A percentile compares a stretch with the other conserved stretches of the same genome.
These are phyloP conservation scores for Hirudo medicinalis DNA, from an alignment of 1,140 invertebrate species.

Conservation along the genomic window DNA sequence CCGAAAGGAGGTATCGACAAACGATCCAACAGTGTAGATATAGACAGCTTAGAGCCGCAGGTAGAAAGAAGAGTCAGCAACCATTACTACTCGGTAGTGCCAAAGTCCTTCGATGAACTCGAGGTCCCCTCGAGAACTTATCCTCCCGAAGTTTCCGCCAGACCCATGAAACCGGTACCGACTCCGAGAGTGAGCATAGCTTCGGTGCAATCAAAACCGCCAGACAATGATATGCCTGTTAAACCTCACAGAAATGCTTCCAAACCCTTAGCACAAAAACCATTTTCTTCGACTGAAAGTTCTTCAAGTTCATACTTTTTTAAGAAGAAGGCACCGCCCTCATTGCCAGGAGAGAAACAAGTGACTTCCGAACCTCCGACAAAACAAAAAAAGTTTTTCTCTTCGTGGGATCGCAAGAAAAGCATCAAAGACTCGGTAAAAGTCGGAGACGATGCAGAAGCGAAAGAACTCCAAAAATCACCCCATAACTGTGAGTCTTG, in stretches of 20 bases:
- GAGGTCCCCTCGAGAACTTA: background rate
- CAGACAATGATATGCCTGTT: background rate
- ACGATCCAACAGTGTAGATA: background rate
- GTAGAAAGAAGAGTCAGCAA: background rate
- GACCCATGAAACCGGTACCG: background rate
- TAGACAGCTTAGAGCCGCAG: background rate
- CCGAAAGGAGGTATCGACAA: background rate
- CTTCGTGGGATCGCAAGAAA: background rate
- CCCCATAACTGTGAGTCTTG: background rate
- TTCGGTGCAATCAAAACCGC: background rate
- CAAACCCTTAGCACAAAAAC: background rate
- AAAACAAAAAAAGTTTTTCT: background rate
- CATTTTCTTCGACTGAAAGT: background rate
- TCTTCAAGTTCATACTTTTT: too few relatives aligned
- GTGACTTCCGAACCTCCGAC: background rate
- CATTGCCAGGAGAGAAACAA: background rate
- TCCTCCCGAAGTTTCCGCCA: background rate
- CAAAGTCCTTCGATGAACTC: background rate
- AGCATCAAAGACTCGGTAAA: background rate
- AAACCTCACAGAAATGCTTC: too few relatives aligned
- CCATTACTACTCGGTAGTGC: background rate
- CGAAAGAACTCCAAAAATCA: background rate
- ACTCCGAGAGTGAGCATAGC: slow-evolving; percentile 1
- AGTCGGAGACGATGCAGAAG: background rate
- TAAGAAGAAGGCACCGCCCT: background rate